Percentiles rank a stretch among this genome's conserved stretches.
Evolutionary conservation across 2,113 vertebrate species (phyloP).

Genomic region (Megaceryle maxima): DNA sequence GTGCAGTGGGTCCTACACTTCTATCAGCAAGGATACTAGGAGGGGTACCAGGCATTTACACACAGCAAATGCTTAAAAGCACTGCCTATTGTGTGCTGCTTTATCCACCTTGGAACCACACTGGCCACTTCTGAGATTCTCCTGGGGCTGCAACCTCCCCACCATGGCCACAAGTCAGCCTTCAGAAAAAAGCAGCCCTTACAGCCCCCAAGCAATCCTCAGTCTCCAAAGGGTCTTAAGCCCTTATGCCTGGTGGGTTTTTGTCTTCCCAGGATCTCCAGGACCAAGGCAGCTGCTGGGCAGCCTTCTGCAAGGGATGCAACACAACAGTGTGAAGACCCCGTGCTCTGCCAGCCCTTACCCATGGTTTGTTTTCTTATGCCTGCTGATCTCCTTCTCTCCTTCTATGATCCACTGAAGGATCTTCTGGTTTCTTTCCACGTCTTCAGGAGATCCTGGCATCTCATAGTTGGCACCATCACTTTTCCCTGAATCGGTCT

Average conservation of each 20-base stretch:
- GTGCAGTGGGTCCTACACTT: background rate
- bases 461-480: constrained; percentile 76
- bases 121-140: background rate
- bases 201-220: fast-evolving
- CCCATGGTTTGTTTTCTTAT: constrained; percentile 89
- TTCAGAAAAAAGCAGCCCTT: background rate
- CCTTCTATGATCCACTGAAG: constrained; percentile 98
- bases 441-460: constrained; percentile 82
- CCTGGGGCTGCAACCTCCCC: background rate
- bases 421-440: constrained; percentile 94
- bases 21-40: background rate
- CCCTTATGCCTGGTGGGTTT: background rate
- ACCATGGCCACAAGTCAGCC: background rate
- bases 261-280: background rate
- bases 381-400: constrained; percentile 87
- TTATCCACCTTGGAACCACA: background rate
- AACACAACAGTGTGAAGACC: background rate
- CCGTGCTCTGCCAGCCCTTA: constrained; percentile 49
- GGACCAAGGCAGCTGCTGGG: background rate
- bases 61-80: background rate
- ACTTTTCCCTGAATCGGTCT: constrained; percentile 78
- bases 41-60: background rate
- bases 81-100: fast-evolving
- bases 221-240: background rate
- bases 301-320: background rate